Percentiles rank a stretch among this genome's conserved stretches.
Conservation (phyloP, 2,797 vertebrate species). For the Karalla daura region DNA sequence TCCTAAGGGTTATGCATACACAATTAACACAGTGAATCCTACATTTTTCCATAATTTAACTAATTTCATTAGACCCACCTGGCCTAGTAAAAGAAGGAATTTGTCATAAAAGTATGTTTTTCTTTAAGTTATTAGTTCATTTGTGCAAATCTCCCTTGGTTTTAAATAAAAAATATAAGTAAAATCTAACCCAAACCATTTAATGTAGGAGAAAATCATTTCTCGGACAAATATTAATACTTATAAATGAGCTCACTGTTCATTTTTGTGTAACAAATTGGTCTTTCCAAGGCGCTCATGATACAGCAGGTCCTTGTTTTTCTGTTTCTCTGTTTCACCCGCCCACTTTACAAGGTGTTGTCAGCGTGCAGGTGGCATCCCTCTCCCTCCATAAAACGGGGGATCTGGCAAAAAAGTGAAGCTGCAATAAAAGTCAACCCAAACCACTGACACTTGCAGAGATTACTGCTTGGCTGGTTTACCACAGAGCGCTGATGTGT, state of each 20-base stretch:
- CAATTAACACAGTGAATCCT: not conserved
- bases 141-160: too few relatives aligned
- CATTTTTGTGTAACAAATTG: not conserved
- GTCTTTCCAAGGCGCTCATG: not conserved
- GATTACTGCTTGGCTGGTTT: constrained; percentile 66
- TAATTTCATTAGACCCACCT: not conserved
- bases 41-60: not conserved
- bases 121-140: not conserved
- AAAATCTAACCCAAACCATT: not conserved
- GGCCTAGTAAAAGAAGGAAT: not conserved
- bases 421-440: constrained; percentile 74
- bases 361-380: constrained; percentile 74
- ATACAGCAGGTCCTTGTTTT: constrained; percentile 26
- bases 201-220: not conserved
- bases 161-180: too few relatives aligned
- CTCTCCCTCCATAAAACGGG: constrained; percentile 64
- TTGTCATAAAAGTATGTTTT: not conserved
- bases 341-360: constrained; percentile 76
- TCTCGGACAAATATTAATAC: not conserved
- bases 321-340: constrained; percentile 37
- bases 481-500: constrained; percentile 55
- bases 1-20: too few relatives aligned
- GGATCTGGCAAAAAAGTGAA: constrained; percentile 61
- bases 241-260: not conserved
- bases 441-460: constrained; percentile 65